Conservation (phyloP, 2,797 vertebrate genomes). For the Tenualosa ilisha region DNA sequence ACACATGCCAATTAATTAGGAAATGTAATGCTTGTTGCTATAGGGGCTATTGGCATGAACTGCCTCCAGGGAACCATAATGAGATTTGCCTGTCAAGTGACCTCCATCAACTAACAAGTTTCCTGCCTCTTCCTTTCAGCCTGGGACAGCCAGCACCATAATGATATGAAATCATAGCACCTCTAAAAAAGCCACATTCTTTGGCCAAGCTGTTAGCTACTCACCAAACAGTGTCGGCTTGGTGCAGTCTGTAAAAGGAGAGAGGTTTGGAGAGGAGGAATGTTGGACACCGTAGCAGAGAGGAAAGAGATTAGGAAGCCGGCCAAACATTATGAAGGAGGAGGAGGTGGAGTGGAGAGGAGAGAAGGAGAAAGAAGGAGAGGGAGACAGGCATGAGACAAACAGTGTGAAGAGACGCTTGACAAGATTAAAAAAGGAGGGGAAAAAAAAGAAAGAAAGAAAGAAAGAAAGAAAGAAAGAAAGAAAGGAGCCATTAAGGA, state of each 20-base stretch:
- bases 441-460: neutral
- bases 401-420: constrained; percentile 16
- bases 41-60: neutral
- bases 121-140: neutral
- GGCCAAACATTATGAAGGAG: constrained; percentile 48
- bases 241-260: constrained; percentile 81
- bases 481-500: constrained; percentile 4
- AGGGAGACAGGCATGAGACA: constrained; percentile 20
- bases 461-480: no score
- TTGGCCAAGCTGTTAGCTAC: constrained; percentile 65
- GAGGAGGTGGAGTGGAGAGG: constrained; percentile 11
- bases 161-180: constrained; percentile 53
- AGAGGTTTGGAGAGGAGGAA: constrained; percentile 62
- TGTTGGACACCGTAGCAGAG: constrained; percentile 61
- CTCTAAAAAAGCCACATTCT: constrained; percentile 55
- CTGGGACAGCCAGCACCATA: neutral
- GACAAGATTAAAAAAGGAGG: neutral
- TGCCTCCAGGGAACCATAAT: neutral
- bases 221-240: constrained; percentile 82
- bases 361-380: neutral
- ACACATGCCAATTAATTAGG: neutral
- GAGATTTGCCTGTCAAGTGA: constrained; percentile 11
- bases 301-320: constrained; percentile 56
- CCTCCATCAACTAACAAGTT: neutral
- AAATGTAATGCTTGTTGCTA: neutral